These are phyloP conservation scores for Cheilosia impressa DNA, from an alignment of 2,888 invertebrate genomes.

Conservation along the genomic window DNA sequence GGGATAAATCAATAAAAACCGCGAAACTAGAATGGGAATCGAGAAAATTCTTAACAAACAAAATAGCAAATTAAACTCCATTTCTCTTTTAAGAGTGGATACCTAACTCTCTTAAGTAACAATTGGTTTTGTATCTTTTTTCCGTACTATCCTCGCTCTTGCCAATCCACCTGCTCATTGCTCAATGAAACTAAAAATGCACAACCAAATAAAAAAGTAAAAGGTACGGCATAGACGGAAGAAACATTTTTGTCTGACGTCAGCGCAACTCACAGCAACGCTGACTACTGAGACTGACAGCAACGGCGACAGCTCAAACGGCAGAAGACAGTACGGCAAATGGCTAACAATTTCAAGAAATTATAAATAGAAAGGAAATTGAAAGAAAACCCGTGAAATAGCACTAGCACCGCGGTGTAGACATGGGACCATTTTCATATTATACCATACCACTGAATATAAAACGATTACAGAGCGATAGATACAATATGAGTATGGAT, in stretches of 20 bases:
- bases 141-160: constrained; percentile 3
- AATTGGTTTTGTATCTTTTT: neutral
- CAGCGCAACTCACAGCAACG: constrained; percentile 2
- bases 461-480: neutral
- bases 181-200: constrained; percentile 11
- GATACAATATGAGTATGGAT: neutral
- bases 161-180: constrained; percentile 13
- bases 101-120: constrained; percentile 15
- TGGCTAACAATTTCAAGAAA: constrained; percentile 23
- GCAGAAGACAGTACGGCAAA: neutral
- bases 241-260: constrained; percentile 31
- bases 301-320: neutral
- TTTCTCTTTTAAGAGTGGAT: neutral
- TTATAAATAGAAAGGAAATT: constrained; percentile 19
- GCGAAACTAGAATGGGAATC: too few relatives aligned
- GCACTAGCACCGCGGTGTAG: constrained; percentile 1
- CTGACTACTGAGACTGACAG: too few relatives aligned
- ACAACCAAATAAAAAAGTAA: neutral
- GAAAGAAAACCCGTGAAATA: constrained; percentile 33
- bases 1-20: neutral
- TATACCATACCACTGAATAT: too few relatives aligned
- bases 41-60: too few relatives aligned
- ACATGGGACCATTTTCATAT: constrained; percentile 22
- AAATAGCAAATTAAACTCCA: too few relatives aligned
- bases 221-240: neutral